These are phyloP conservation scores for Conus betulinus DNA, from an alignment of 1,140 invertebrate genomes.

Conservation along the genomic window DNA sequence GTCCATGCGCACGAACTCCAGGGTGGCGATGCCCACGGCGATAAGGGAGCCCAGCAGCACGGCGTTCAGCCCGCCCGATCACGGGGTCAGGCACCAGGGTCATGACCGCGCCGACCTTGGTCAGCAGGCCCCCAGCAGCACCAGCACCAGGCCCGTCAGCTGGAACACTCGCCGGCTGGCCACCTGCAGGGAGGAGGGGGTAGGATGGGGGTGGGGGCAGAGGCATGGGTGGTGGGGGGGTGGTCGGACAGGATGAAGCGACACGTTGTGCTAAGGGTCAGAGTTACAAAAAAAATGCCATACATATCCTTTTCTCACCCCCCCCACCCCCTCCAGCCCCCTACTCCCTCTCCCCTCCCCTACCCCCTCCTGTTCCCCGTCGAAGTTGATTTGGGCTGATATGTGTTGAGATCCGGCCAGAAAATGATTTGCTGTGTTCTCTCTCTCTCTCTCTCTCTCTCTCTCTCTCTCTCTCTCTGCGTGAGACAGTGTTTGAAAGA, in stretches of 20 bases:
- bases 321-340: no score
- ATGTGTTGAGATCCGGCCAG: no score
- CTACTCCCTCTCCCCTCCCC: no score
- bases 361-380: no score
- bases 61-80: conserved; percentile 82
- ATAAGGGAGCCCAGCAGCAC: conserved; percentile 8
- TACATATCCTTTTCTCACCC: no score
- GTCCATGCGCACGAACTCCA: conserved; percentile 59
- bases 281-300: no score
- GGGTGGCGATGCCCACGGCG: conserved; percentile 25
- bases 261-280: background rate
- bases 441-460: no score
- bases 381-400: no score
- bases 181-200: conserved; percentile 40
- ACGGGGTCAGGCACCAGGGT: conserved; percentile 91
- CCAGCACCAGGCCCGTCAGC: conserved; percentile 86
- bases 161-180: conserved; percentile 76
- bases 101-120: conserved; percentile 89
- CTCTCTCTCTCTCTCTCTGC: no score
- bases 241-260: background rate
- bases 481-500: no score
- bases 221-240: background rate
- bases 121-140: conserved; percentile 80
- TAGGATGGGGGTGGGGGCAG: background rate
- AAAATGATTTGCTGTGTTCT: no score